Percentiles rank a stretch among this genome's conserved stretches.
These are phyloP conservation scores for Sinosuthora webbiana DNA, from an alignment of 2,113 vertebrate species.

Conservation along the genomic window DNA sequence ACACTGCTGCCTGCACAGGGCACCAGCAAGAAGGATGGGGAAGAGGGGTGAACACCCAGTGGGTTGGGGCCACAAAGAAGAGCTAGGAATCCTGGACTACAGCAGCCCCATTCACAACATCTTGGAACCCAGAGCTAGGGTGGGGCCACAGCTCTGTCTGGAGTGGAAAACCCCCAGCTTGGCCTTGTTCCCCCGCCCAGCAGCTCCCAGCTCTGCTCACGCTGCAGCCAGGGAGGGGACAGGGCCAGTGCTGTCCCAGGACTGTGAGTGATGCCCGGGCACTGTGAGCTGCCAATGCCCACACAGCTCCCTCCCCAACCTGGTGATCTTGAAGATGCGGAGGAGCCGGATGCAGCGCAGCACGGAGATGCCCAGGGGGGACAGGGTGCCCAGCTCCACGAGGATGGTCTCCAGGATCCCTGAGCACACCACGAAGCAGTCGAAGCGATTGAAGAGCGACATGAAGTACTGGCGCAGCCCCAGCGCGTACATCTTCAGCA, in stretches of 20 bases:
- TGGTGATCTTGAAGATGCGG: constrained; percentile 94
- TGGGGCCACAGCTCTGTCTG: neutral
- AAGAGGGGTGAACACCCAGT: neutral
- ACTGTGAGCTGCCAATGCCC: accelerated
- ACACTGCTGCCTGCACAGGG: neutral
- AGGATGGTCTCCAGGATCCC: constrained; percentile 90
- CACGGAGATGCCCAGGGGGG: constrained; percentile 92
- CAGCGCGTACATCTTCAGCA: constrained; percentile 94
- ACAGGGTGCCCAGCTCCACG: constrained; percentile 79
- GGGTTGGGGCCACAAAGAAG: neutral
- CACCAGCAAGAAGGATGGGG: neutral
- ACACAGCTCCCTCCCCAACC: constrained; percentile 66
- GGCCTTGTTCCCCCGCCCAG: neutral
- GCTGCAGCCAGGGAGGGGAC: neutral
- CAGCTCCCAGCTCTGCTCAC: neutral
- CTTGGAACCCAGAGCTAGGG: neutral
- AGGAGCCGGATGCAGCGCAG: constrained; percentile 94
- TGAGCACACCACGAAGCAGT: constrained; percentile 93
- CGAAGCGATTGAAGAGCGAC: constrained; percentile 97
- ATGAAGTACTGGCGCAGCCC: constrained; percentile 91
- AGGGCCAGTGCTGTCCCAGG: neutral
- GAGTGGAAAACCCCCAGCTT: no score
- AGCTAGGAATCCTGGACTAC: neutral
- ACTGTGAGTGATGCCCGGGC: neutral
- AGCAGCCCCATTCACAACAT: neutral